phyloP scores from a whole-genome alignment of 2,888 invertebrate species.

The Torymus auratus region DNA sequence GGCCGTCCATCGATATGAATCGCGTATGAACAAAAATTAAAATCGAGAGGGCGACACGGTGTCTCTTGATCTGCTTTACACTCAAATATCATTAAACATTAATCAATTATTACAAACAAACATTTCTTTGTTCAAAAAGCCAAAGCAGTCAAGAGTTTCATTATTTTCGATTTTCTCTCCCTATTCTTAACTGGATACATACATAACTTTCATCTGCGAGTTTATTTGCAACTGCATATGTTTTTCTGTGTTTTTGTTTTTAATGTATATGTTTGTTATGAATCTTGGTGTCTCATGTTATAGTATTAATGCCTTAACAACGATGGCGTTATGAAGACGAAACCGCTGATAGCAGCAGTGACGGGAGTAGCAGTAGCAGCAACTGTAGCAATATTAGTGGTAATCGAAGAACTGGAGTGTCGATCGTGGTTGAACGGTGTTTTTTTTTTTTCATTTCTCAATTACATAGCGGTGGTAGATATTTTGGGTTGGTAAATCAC shows the following conservation, averaged over 20 bases:
- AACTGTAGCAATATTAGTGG: constrained; percentile 67
- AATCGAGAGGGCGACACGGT: constrained; percentile 53
- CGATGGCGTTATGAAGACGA: constrained; percentile 72
- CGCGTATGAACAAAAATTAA: constrained; percentile 55
- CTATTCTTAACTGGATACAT: constrained; percentile 52
- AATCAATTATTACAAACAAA: constrained; percentile 53
- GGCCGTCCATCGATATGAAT: constrained; percentile 66
- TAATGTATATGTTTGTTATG: constrained; percentile 31
- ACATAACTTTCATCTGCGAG: constrained; percentile 55
- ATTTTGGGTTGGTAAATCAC: constrained; percentile 60
- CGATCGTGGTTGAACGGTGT: constrained; percentile 66
- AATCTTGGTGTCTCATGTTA: constrained; percentile 59
- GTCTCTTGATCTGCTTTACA: constrained; percentile 53
- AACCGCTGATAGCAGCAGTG: constrained; percentile 71
- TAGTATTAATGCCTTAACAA: constrained; percentile 70
- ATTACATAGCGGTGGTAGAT: constrained; percentile 57
- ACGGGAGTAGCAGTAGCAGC: constrained; percentile 65
- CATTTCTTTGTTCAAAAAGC: constrained; percentile 48
- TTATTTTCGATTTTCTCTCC: constrained; percentile 54
- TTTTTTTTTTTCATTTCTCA: constrained; percentile 56
- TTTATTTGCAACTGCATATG: constrained; percentile 49
- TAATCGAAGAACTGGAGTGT: constrained; percentile 68
- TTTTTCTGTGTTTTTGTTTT: constrained; percentile 47
- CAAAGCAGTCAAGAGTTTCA: constrained; percentile 54
- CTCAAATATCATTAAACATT: constrained; percentile 36